Evolutionary conservation across 2,888 invertebrate species (phyloP).

Genomic region (Andrena camellia): DNA sequence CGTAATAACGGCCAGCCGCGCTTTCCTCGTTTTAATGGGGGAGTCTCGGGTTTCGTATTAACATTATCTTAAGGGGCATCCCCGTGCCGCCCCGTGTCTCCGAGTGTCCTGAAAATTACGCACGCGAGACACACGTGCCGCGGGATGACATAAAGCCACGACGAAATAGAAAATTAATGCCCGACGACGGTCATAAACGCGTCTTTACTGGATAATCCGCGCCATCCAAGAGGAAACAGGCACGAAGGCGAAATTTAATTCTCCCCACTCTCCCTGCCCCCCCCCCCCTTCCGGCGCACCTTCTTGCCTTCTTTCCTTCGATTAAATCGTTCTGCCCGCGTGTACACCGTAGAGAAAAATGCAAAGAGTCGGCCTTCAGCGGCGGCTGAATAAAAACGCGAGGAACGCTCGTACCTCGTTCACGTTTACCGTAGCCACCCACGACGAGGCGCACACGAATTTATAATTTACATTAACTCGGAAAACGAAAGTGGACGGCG

Average conservation of each 20-base stretch:
- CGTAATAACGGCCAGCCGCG: conserved; percentile 47
- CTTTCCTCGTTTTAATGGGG: conserved; percentile 54
- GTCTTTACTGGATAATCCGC: conserved; percentile 51
- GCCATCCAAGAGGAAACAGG: conserved; percentile 14
- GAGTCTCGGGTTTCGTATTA: conserved; percentile 40
- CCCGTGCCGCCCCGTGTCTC: neutral
- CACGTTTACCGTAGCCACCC: conserved; percentile 60
- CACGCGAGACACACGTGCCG: conserved; percentile 12
- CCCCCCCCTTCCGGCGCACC: too few relatives aligned
- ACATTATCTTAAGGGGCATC: conserved; percentile 35
- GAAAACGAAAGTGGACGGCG: conserved; percentile 32
- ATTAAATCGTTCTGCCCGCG: conserved; percentile 42
- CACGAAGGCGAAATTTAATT: conserved; percentile 39
- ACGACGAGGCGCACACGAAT: conserved; percentile 58
- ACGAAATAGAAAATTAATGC: conserved; percentile 60
- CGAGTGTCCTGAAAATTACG: conserved; percentile 25
- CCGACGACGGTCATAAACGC: conserved; percentile 47
- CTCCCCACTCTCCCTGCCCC: neutral
- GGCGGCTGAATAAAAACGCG: conserved; percentile 52
- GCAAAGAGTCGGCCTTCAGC: conserved; percentile 48
- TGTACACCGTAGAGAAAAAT: conserved; percentile 36
- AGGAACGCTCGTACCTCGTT: conserved; percentile 53
- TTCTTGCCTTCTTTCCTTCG: conserved; percentile 24
- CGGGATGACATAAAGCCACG: conserved; percentile 20
- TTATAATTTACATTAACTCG: conserved; percentile 60